These are phyloP conservation scores for Apodemus speciosus DNA, from an alignment of 2,113 vertebrate species.

Conservation along the genomic window DNA sequence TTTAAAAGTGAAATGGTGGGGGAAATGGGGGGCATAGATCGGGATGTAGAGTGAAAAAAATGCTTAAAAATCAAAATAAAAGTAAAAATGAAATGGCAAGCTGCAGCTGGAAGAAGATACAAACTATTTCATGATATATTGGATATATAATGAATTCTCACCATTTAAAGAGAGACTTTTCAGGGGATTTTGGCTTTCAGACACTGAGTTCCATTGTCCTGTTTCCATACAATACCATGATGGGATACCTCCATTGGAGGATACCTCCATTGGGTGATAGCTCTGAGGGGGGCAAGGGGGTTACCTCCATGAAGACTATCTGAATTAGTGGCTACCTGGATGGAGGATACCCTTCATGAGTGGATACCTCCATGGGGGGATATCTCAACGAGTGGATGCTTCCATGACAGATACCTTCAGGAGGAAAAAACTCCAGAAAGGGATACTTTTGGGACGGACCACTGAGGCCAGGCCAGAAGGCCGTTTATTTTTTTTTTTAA, in stretches of 20 bases:
- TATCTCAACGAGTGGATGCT: neutral
- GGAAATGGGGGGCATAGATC: no score
- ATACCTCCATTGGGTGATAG: neutral
- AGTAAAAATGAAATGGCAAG: neutral
- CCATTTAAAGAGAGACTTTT: neutral
- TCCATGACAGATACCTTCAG: neutral
- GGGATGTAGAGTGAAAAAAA: no score
- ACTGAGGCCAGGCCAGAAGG: constrained; percentile 56
- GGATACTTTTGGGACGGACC: neutral
- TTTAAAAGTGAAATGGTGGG: no score
- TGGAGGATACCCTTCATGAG: neutral
- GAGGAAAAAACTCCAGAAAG: neutral
- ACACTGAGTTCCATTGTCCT: neutral
- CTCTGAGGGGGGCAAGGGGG: no score
- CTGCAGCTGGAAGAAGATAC: neutral
- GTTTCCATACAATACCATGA: neutral
- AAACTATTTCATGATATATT: no score
- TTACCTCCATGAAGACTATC: neutral
- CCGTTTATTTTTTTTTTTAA: constrained; percentile 22
- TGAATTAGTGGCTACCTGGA: no score
- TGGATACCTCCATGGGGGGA: neutral
- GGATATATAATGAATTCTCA: neutral
- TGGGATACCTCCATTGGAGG: no score
- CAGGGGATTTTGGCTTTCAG: neutral
- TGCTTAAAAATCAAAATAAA: no score